Base-by-base conservation (phyloP, 2,797 vertebrate genomes). In the Manis pentadactyla region DNA sequence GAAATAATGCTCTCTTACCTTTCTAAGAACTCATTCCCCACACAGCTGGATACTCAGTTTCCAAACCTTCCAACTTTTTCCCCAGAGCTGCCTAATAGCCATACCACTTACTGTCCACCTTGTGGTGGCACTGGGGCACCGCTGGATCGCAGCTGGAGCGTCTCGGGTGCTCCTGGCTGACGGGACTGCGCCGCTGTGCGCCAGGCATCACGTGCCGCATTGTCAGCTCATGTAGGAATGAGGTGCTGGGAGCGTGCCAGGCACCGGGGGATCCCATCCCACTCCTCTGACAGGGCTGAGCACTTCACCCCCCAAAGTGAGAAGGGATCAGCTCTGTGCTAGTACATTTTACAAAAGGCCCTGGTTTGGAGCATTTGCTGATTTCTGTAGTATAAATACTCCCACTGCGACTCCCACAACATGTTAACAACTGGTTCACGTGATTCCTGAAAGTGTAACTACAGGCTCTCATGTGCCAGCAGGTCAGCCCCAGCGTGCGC, bases 61-160 rank as follows among this genome's bases (percentile, higher is more conserved):
- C 42, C 7, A 46, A 29, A 12, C 2, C 53, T 77, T 55, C 15
- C n/a, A 15, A 14, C 17, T n/a, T 59, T n/a, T 89, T 73, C n/a
- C 27, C 59, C 29, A 5, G 77, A 34, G 71, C 27, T 59, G 1
- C n/a, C 19, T 31, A 57, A 49, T 25, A 64, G 4, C 31, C 10
- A 4, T 17, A 29, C 9, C 21, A 7, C 57, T 85, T 21, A 18
- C 1, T 49, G 31, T 34, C 49, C 15, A 19, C 59, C 37, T 55
- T 7, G 19, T n/a, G 69, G 49, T 31, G 34, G 25, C 31, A 31
- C 12, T 17, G 82, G 61, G 81, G 42, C 23, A 0, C 2, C 1
- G 0, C 42, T 15, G 2, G 57, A 7, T 74, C 0, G 0, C 7
- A 25, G n/a, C 4, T 14, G 3, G 29, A 21, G 31, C 19, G 29